Percentiles rank a stretch among this genome's conserved stretches.
Conservation (phyloP, 2,113 vertebrate genomes). For the Lota lota region DNA sequence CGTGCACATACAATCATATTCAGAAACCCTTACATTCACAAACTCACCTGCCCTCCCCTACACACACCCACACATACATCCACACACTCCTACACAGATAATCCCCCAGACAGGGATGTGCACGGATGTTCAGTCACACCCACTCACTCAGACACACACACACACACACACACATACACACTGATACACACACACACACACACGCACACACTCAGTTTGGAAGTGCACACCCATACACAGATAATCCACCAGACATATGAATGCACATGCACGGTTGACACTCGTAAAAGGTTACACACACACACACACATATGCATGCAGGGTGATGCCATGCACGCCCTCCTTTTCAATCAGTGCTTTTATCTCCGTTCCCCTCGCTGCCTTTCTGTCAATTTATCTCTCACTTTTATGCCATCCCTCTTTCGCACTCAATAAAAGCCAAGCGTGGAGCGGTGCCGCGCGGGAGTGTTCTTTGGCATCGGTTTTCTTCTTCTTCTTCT, state of each 20-base stretch:
- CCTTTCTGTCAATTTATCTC: constrained; percentile 19
- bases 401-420: no score
- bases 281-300: neutral
- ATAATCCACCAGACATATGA: no score
- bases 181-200: neutral
- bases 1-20: no score
- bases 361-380: constrained; percentile 3
- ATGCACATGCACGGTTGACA: no score
- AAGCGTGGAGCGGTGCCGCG: constrained; percentile 24
- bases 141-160: neutral
- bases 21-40: no score
- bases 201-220: constrained; percentile 2
- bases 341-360: constrained; percentile 20
- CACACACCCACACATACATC: neutral
- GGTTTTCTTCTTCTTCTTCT: constrained; percentile 22
- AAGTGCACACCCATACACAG: neutral
- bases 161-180: no score
- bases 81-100: neutral
- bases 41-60: no score
- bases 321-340: neutral
- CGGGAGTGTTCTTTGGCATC: constrained; percentile 20
- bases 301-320: neutral
- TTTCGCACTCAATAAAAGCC: neutral
- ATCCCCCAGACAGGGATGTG: no score
- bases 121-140: no score